These are phyloP conservation scores for Epizoanthus illoricatus DNA, from an alignment of 92 coral and sea anemone species.

Conservation along the genomic window DNA sequence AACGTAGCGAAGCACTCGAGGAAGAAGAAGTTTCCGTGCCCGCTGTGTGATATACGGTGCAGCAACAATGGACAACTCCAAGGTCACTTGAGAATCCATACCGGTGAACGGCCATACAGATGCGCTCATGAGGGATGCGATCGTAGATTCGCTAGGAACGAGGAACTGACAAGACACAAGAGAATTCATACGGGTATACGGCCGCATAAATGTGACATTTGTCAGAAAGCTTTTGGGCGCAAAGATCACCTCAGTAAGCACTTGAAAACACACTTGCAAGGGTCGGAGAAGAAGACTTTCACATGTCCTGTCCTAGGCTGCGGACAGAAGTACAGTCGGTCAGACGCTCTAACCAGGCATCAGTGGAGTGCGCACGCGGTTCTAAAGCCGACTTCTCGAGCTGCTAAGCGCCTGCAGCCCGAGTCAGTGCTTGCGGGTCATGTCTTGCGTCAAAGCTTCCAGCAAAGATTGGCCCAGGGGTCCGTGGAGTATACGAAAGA, in stretches of 20 bases:
- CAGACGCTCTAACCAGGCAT: slow-evolving; percentile 85
- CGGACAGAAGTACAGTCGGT: slow-evolving; percentile 88
- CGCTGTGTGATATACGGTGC: slow-evolving; percentile 87
- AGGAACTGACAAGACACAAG: slow-evolving; percentile 88
- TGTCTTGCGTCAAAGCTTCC: slow-evolving; percentile 11
- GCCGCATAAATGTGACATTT: slow-evolving; percentile 86
- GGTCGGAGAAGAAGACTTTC: slow-evolving; percentile 75
- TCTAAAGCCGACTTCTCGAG: slow-evolving; percentile 47
- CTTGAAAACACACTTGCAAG: slow-evolving; percentile 86
- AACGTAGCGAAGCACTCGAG: slow-evolving; percentile 51
- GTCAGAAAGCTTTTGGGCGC: slow-evolving; percentile 91
- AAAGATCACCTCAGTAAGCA: slow-evolving; percentile 92
- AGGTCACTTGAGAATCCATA: slow-evolving; percentile 89
- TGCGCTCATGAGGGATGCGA: slow-evolving; percentile 83
- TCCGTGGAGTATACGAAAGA: too few species aligned
- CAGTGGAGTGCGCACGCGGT: slow-evolving; percentile 83
- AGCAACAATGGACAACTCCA: slow-evolving; percentile 94
- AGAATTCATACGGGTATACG: slow-evolving; percentile 91
- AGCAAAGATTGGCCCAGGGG: not conserved
- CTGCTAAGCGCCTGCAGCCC: slow-evolving; percentile 7
- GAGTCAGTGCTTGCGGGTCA: not conserved
- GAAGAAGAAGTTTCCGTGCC: slow-evolving; percentile 91
- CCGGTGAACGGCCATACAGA: slow-evolving; percentile 85
- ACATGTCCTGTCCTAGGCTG: slow-evolving; percentile 73
- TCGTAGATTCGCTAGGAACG: slow-evolving; percentile 90